A percentile compares a stretch with the other conserved stretches of the same genome.
Conservation (phyloP, 2,888 invertebrate species). For the Caenorhabditis auriculariae region DNA sequence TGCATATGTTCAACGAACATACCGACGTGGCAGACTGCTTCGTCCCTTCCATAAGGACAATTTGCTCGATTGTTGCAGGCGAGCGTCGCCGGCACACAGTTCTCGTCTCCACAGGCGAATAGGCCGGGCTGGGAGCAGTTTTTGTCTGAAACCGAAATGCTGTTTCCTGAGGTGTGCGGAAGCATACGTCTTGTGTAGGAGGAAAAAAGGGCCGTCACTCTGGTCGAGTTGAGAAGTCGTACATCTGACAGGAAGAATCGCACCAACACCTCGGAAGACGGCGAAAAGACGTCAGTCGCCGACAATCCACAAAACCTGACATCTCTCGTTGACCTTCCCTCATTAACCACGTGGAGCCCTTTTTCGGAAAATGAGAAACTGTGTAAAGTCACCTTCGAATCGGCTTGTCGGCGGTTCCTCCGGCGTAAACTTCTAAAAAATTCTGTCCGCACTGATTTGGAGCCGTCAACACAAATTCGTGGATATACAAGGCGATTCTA, state of each 20-base stretch:
- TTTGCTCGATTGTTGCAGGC: conserved; percentile 54
- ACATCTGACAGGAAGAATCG: conserved; percentile 36
- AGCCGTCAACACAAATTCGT: conserved; percentile 49
- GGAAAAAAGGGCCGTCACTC: conserved; percentile 34
- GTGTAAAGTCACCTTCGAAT: conserved; percentile 22
- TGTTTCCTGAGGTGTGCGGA: neutral
- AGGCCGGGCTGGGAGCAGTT: conserved; percentile 51
- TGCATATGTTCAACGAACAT: too few relatives aligned
- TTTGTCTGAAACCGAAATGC: conserved; percentile 45
- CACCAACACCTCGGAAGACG: conserved; percentile 37
- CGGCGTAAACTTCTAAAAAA: conserved; percentile 59
- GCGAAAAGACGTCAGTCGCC: conserved; percentile 38
- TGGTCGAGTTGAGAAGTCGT: conserved; percentile 25
- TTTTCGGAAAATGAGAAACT: neutral
- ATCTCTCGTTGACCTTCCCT: too few relatives aligned
- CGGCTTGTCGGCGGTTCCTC: conserved; percentile 49
- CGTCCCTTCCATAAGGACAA: conserved; percentile 58
- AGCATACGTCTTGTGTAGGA: conserved; percentile 36
- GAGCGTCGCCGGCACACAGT: conserved; percentile 54
- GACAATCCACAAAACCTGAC: conserved; percentile 48
- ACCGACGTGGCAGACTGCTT: conserved; percentile 35
- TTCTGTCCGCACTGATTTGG: conserved; percentile 61
- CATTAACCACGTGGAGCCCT: too few relatives aligned
- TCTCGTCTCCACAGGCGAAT: conserved; percentile 62
- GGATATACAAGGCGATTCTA: conserved; percentile 49